Conservation (phyloP, 2,113 vertebrate species). For the Tragelaphus buxtoni region DNA sequence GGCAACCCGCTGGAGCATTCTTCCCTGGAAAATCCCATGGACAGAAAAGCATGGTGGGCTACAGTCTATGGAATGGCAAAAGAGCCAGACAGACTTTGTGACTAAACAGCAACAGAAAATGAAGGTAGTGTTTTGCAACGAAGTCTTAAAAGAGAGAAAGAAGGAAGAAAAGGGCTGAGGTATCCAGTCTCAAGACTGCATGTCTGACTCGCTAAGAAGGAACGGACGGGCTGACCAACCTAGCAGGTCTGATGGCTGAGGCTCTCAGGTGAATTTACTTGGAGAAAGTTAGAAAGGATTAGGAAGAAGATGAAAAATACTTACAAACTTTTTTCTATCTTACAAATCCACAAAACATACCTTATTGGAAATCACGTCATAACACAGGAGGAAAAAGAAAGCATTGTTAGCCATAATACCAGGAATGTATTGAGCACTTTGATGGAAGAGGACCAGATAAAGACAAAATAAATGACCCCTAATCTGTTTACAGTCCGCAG, state of each 20-base stretch:
- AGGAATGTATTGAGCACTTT: not conserved
- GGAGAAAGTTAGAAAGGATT: not conserved
- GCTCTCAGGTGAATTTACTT: rapidly evolving
- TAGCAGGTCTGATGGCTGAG: rapidly evolving
- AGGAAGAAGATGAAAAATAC: not conserved
- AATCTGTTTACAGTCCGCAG: not conserved
- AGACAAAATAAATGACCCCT: not conserved
- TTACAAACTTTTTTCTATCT: not conserved
- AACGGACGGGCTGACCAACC: rapidly evolving
- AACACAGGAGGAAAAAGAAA: not conserved
- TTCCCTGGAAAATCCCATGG: too few species aligned
- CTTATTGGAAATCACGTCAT: not conserved
- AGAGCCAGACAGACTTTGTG: not conserved
- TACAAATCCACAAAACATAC: not conserved
- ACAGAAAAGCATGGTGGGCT: too few species aligned
- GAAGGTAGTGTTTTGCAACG: not conserved
- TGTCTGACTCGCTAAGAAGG: not conserved
- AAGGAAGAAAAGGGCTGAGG: too few species aligned
- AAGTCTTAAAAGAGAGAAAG: not conserved
- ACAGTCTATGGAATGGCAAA: not conserved
- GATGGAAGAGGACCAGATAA: not conserved
- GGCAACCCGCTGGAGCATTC: too few species aligned
- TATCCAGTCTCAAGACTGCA: rapidly evolving
- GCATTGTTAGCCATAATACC: not conserved
- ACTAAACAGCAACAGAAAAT: not conserved